These are phyloP conservation scores for Thecocarcelia acutangulata DNA, from an alignment of 2,888 invertebrate genomes.

Conservation along the genomic window DNA sequence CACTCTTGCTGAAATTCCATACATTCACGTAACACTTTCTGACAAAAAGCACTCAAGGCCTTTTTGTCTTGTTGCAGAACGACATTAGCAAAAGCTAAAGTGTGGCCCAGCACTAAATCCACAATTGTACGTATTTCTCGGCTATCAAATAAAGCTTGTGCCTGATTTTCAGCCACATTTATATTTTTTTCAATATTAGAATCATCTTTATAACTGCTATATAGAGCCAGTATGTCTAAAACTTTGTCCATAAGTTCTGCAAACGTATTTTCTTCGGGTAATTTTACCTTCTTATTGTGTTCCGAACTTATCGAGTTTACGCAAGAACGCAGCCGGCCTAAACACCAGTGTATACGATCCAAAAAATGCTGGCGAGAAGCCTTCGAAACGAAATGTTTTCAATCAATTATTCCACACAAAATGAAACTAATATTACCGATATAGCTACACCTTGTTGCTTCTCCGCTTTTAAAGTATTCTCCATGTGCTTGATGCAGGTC, in stretches of 20 bases:
- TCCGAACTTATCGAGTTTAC: constrained; percentile 53
- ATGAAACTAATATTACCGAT: constrained; percentile 68
- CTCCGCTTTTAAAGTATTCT: constrained; percentile 76
- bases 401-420: not conserved
- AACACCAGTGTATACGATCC: constrained; percentile 79
- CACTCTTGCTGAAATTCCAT: constrained; percentile 78
- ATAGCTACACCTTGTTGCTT: constrained; percentile 70
- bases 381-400: constrained; percentile 67
- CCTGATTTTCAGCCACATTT: constrained; percentile 60
- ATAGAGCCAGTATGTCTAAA: constrained; percentile 75
- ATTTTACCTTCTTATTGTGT: constrained; percentile 18
- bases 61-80: constrained; percentile 77
- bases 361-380: constrained; percentile 77
- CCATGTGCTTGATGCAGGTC: constrained; percentile 77
- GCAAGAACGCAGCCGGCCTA: constrained; percentile 74
- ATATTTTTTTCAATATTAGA: constrained; percentile 66
- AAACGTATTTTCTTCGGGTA: constrained; percentile 74
- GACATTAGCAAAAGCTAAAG: constrained; percentile 80
- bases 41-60: constrained; percentile 78
- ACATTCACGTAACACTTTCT: constrained; percentile 78
- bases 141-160: constrained; percentile 72
- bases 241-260: constrained; percentile 75
- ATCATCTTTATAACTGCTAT: constrained; percentile 73
- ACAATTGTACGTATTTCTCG: constrained; percentile 75
- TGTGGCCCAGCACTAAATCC: constrained; percentile 77